These are phyloP conservation scores for Chloroclystis v-ata DNA, from an alignment of 2,888 invertebrate species.

Conservation along the genomic window DNA sequence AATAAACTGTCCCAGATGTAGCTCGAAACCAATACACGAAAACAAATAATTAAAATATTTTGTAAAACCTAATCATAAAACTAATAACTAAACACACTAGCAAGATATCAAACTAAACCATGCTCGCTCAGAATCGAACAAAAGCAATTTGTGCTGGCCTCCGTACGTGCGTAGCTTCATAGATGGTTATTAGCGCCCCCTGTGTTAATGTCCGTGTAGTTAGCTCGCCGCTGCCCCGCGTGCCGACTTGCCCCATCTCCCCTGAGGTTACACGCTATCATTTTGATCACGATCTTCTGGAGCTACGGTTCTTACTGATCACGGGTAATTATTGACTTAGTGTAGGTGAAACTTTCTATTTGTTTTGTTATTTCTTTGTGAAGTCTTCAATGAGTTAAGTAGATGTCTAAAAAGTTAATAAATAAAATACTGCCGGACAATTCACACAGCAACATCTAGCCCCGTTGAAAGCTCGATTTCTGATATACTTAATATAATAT, in stretches of 20 bases:
- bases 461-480: too few relatives aligned
- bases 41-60: too few relatives aligned
- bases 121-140: conserved; percentile 66
- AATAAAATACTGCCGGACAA: too few relatives aligned
- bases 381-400: too few relatives aligned
- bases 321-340: conserved; percentile 46
- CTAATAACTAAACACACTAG: too few relatives aligned
- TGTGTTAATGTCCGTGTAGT: conserved; percentile 45
- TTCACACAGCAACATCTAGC: too few relatives aligned
- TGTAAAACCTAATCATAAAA: too few relatives aligned
- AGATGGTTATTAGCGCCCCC: conserved; percentile 70
- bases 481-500: too few relatives aligned
- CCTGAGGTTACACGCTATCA: conserved; percentile 56
- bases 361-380: conserved; percentile 23
- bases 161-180: conserved; percentile 69
- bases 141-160: conserved; percentile 74
- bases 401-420: too few relatives aligned
- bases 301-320: conserved; percentile 41
- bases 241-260: conserved; percentile 45
- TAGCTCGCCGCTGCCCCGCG: conserved; percentile 26
- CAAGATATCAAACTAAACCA: conserved; percentile 29
- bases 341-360: conserved; percentile 25
- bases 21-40: too few relatives aligned
- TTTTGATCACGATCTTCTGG: conserved; percentile 54
- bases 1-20: too few relatives aligned